These are phyloP conservation scores for Siderastrea siderea DNA, from an alignment of 92 coral and sea anemone genomes.

Conservation along the genomic window DNA sequence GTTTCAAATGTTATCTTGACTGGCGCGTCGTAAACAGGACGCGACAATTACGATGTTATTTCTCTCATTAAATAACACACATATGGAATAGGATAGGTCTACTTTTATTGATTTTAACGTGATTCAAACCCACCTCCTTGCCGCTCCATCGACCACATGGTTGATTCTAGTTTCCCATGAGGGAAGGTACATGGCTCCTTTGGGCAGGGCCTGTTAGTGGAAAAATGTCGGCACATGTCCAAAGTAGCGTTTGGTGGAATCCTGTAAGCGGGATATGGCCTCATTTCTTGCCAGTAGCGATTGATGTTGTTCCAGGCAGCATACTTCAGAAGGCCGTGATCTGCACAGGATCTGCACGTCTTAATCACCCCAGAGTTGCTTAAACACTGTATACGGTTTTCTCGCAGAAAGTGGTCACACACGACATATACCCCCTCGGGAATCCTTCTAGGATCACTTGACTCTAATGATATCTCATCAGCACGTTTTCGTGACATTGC, in stretches of 20 bases:
- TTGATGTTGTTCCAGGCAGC: conserved; percentile 19
- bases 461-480: background rate
- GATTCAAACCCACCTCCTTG: conserved; percentile 44
- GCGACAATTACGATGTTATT: no score
- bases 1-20: no score
- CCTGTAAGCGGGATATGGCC: conserved; percentile 25
- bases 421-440: conserved; percentile 52
- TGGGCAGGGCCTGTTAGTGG: conserved; percentile 18
- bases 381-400: background rate
- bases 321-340: background rate
- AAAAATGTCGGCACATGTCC: conserved; percentile 64
- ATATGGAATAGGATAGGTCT: no score
- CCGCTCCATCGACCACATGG: conserved; percentile 75
- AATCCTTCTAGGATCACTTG: background rate
- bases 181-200: conserved; percentile 75
- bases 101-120: background rate
- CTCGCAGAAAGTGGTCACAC: conserved; percentile 48
- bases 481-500: background rate
- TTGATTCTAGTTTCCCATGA: conserved; percentile 78
- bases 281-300: conserved; percentile 15
- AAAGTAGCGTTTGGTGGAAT: conserved; percentile 36
- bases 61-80: no score
- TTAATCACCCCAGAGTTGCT: background rate
- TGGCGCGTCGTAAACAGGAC: no score
- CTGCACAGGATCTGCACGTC: conserved; percentile 37